phyloP scores from a whole-genome alignment of 2,797 vertebrate genomes.

The Sus cebifrons region DNA sequence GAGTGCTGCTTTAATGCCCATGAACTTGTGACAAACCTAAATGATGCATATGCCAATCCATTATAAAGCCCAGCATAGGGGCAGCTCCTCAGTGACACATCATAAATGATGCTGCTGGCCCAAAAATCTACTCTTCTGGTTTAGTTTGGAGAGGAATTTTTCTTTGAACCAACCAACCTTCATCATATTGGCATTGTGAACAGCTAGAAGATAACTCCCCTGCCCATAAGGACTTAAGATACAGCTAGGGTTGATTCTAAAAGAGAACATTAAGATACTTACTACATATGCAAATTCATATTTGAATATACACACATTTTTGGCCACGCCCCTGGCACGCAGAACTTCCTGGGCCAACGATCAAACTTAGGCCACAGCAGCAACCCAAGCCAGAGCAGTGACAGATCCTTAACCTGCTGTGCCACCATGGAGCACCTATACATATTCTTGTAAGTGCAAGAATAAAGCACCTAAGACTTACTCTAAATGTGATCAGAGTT shows the following conservation, averaged over 20 bases:
- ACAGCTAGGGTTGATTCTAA: background rate
- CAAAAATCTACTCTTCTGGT: background rate
- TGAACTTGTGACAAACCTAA: slow-evolving; percentile 1
- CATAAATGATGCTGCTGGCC: background rate
- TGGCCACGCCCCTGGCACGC: background rate
- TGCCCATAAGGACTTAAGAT: background rate
- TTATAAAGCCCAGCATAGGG: background rate
- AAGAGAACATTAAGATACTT: slow-evolving; percentile 12
- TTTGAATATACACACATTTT: background rate
- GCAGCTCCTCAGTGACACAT: background rate
- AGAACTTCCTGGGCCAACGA: no score
- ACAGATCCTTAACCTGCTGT: no score
- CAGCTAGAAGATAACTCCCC: background rate
- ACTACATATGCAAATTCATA: background rate
- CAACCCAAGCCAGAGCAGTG: no score
- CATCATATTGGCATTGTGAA: background rate
- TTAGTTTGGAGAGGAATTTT: slow-evolving; percentile 17
- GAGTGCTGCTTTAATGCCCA: background rate
- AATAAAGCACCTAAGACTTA: slow-evolving; percentile 37
- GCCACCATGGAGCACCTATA: no score
- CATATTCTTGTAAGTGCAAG: background rate
- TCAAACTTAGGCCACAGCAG: no score
- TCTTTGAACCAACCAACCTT: background rate
- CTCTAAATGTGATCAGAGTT: slow-evolving; percentile 5
- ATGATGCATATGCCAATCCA: background rate